Evolutionary conservation across 2,113 vertebrate species (phyloP), one percentile per base, ranked within the genome.

Genomic region (Globicephala melas): DNA sequence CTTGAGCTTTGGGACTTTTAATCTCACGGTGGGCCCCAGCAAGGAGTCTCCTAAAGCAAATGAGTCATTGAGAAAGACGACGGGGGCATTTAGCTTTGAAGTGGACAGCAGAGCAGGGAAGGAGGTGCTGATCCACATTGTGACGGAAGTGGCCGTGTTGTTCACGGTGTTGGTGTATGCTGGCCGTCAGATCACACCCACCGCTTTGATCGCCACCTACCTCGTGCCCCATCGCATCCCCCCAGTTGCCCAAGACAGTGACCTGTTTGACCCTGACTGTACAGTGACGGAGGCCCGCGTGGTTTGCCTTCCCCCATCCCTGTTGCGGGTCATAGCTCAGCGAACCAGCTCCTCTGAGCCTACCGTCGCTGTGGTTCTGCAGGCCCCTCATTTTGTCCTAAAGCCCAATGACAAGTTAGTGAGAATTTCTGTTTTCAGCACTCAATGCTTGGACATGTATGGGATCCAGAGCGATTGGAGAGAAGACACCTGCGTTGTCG

Each of bases 41-140:
- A 92, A 12, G 33, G 93, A 94, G 25, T 15, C 90, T 3, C 1
- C 3, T 0, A 0, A 8, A 1, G 14, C 0, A 0, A 28, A 50
- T n/a, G 94, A 77, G n/a, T 17, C 95, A 18, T 0, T 26, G 26
- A 77, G 63, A 77, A 97, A 47, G 47, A 98, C 92, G 0, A 81
- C 70, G 0, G 99, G 98, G 84, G 91, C 73, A 3, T 98, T 99
- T 84, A 58, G 18, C 50, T 97, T 99, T 15, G 25, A 91, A 4
- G 96, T 98, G 86, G 55, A 98, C 87, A 90, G 6, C 62, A 65
- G 41, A 41, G 67, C 20, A 0, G 60, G 50, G 21, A 94, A 47
- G 2, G 98, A 86, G 44, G 3, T 98, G 31, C 96, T 98, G 86
- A 80, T 99, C 12, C 98, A 99, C 86, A 98, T 99, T 7, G 5